Conservation (phyloP, 2,888 invertebrate genomes). For the Petrolisthes cinctipes region DNA sequence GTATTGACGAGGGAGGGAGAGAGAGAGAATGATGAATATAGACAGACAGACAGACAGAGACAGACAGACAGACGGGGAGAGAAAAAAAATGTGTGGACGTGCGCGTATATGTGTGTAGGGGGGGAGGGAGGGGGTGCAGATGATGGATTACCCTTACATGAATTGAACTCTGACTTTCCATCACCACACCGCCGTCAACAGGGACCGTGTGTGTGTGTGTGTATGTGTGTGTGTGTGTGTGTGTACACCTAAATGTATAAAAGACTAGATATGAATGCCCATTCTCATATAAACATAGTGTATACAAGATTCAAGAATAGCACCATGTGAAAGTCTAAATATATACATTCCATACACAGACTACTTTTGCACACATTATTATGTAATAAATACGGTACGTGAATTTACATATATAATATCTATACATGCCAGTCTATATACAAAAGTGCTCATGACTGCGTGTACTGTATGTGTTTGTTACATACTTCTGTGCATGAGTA, state of each 20-base stretch:
- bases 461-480: no score
- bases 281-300: no score
- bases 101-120: neutral
- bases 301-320: no score
- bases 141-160: neutral
- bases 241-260: neutral
- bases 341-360: no score
- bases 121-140: neutral
- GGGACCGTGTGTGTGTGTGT: neutral
- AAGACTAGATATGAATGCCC: no score
- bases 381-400: no score
- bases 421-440: no score
- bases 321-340: no score
- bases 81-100: neutral
- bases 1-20: neutral
- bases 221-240: slow-evolving; percentile 2
- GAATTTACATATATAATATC: no score
- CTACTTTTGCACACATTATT: no score
- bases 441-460: no score
- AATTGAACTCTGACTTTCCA: neutral
- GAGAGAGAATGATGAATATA: neutral
- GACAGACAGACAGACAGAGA: neutral
- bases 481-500: neutral
- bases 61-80: slow-evolving; percentile 7
- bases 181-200: neutral